These are phyloP conservation scores for Drosophila anomalata DNA, from an alignment of 2,888 invertebrate genomes.

Conservation along the genomic window DNA sequence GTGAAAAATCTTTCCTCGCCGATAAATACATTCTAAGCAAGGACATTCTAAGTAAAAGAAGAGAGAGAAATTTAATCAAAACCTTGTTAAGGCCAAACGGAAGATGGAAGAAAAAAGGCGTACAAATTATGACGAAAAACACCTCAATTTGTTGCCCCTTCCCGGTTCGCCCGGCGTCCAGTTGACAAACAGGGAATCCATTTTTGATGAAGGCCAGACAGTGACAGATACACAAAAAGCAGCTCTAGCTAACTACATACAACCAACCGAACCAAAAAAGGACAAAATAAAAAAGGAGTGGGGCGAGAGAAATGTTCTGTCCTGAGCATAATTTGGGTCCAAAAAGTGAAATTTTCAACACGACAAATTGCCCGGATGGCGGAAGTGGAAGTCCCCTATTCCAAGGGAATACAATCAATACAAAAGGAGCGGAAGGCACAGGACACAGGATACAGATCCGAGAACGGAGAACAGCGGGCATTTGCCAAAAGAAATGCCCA, in stretches of 20 bases:
- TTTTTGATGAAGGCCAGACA: conserved; percentile 36
- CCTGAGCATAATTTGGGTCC: conserved; percentile 31
- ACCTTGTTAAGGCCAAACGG: conserved; percentile 43
- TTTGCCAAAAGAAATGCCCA: conserved; percentile 36
- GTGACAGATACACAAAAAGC: conserved; percentile 8
- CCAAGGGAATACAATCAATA: conserved; percentile 9
- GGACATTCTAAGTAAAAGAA: not conserved
- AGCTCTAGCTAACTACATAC: not conserved
- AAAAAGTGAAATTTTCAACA: conserved; percentile 38
- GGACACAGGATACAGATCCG: conserved; percentile 3
- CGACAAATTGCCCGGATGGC: conserved; percentile 32
- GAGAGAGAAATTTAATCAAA: conserved; percentile 71
- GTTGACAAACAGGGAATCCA: conserved; percentile 37
- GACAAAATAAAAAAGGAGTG: not conserved
- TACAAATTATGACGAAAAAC: conserved; percentile 36
- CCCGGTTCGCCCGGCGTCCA: not conserved
- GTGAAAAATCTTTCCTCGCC: conserved; percentile 37
- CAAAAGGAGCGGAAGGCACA: not conserved
- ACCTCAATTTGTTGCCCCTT: conserved; percentile 24
- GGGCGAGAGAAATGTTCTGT: conserved; percentile 14
- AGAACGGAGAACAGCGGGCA: not conserved
- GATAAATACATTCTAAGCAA: conserved; percentile 38
- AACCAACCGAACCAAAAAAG: not conserved
- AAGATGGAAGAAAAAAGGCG: conserved; percentile 16
- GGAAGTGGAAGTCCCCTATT: conserved; percentile 6